phyloP scores from a whole-genome alignment of 2,113 vertebrate genomes.

The Synchiropus splendidus region DNA sequence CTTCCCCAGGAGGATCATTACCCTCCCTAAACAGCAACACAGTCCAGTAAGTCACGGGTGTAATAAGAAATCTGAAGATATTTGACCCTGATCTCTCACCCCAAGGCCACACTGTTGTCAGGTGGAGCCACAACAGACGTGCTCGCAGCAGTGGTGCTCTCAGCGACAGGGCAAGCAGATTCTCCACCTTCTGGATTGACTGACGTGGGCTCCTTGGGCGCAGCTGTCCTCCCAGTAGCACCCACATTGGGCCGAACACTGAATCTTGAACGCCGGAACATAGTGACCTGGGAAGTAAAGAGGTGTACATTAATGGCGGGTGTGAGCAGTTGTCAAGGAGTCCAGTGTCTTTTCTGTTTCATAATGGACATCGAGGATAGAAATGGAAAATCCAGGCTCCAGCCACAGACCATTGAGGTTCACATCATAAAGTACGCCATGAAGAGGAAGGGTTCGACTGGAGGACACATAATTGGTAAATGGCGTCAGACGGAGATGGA shows the following conservation, averaged over 20 bases:
- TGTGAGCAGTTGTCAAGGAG: no score
- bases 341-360: no score
- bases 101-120: constrained; percentile 9
- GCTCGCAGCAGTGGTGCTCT: constrained; percentile 9
- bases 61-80: neutral
- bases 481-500: no score
- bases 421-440: no score
- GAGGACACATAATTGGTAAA: no score
- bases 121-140: constrained; percentile 3
- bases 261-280: constrained; percentile 87
- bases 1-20: constrained; percentile 39
- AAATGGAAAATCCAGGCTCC: no score
- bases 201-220: constrained; percentile 32
- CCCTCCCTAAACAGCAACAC: constrained; percentile 50
- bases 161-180: neutral
- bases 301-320: no score
- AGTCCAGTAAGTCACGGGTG: neutral
- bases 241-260: constrained; percentile 79
- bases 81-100: constrained; percentile 25
- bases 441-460: no score
- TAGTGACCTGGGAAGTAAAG: constrained; percentile 50
- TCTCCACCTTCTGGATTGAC: constrained; percentile 17
- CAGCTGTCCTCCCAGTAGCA: constrained; percentile 31
- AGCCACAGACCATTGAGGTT: no score
- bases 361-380: no score